Conservation (phyloP, 2,888 invertebrate genomes). For the Dorcus parallelipipedus region DNA sequence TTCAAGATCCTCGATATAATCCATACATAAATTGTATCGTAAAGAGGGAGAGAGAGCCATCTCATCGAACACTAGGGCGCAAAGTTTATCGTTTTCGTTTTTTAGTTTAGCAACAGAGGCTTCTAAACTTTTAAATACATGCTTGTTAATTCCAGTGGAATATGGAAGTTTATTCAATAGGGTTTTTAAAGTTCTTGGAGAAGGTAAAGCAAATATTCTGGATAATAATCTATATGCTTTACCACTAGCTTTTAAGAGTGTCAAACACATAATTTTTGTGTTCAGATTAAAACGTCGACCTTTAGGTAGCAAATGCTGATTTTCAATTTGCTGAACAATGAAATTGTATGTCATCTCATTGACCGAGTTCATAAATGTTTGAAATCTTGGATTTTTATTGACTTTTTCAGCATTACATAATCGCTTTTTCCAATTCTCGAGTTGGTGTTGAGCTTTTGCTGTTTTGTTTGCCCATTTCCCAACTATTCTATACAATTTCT, state of each 20-base stretch:
- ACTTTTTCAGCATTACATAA: not conserved
- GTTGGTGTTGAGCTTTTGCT: not conserved
- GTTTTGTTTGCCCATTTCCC: not conserved
- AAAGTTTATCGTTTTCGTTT: not conserved
- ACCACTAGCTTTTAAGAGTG: not conserved
- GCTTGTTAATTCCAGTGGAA: conserved; percentile 9
- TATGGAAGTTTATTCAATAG: conserved; percentile 10
- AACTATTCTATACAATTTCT: not conserved
- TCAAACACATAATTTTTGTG: conserved; percentile 23
- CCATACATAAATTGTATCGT: conserved; percentile 4
- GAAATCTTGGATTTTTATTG: not conserved
- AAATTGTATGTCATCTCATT: conserved; percentile 5
- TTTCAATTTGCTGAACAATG: conserved; percentile 19
- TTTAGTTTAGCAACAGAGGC: not conserved
- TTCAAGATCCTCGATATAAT: conserved; percentile 10
- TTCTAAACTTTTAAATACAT: conserved; percentile 3
- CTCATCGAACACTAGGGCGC: conserved; percentile 16
- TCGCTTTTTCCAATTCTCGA: not conserved
- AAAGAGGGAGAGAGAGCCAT: conserved; percentile 1
- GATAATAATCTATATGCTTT: too few relatives aligned
- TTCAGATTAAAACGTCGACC: conserved; percentile 21
- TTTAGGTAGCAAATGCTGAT: conserved; percentile 12
- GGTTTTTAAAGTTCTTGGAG: conserved; percentile 10
- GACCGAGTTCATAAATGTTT: not conserved
- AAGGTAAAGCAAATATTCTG: too few relatives aligned